Base-by-base conservation (phyloP, 2,888 invertebrate genomes). In the Tenthredo distinguenda region DNA sequence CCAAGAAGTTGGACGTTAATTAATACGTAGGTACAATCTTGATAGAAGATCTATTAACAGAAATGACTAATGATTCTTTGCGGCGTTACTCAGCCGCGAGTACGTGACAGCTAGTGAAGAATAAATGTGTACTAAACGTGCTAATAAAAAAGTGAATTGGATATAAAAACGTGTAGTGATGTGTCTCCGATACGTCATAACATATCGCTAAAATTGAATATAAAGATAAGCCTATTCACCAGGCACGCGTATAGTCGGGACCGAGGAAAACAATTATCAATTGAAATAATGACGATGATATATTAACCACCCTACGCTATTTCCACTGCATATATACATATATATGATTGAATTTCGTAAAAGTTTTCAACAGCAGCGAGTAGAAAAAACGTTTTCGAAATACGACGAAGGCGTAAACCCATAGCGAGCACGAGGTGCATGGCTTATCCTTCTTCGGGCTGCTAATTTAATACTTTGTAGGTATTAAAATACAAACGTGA, bases 401-500 rank as follows among this genome's bases (percentile, higher is more conserved):
- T 31, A n/a, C 26, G 0, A 47, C 18, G 10, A 37, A 37, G 34
- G 43, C 43, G 37, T 6, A 18, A 81, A 40, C n/a, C 40, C 4
- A 62, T 62, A 15, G 81, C 6, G 1, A 74, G 21, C 40, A 74
- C 40, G 72, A 74, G 40, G 72, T 21, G 43, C 43, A 43, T 40
- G 34, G 21, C 15, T 77, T 50, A 31, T 47, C n/a, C 47, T 18
- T 26, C 55, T n/a, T 18, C 31, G 5, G 83, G 50, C 5, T n/a
- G 65, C 43, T 83, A 83, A 83, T 83, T 83, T 68, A 71, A 83
- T 83, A 83, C 83, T 40, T 37, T 18, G 84, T 58, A 37, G 65
- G 47, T 85, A 85, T 85, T 85, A 65, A 85, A 85, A 85, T 77
- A 77, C 85, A 65, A 76, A 65, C 34, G 31, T 26, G 18, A 68